These are phyloP conservation scores for Mallotus villosus DNA, from an alignment of 2,797 vertebrate genomes.

Conservation along the genomic window DNA sequence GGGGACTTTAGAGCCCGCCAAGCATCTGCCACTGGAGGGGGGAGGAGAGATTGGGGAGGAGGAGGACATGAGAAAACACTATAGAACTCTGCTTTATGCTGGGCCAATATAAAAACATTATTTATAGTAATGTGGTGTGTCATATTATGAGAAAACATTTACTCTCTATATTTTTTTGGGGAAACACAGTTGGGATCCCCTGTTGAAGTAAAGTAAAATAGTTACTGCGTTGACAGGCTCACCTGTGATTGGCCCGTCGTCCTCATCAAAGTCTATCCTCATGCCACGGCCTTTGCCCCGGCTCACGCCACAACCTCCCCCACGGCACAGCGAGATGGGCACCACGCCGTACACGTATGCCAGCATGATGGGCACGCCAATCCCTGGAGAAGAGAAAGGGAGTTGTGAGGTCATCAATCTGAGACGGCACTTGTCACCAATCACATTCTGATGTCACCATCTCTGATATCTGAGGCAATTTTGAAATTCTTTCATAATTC, in stretches of 20 bases:
- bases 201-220: no score
- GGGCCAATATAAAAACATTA: no score
- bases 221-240: conserved; percentile 22
- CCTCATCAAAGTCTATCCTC: conserved; percentile 96
- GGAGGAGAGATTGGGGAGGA: no score
- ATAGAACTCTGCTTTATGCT: no score
- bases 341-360: conserved; percentile 97
- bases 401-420: background rate
- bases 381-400: no score
- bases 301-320: conserved; percentile 95
- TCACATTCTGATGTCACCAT: background rate
- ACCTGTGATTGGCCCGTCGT: conserved; percentile 98
- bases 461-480: background rate
- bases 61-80: no score
- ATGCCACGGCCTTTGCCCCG: conserved; percentile 93
- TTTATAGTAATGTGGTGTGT: no score
- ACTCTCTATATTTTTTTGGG: no score
- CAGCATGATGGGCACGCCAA: conserved; percentile 92
- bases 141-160: no score
- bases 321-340: conserved; percentile 95
- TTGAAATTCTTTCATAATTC: background rate
- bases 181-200: no score
- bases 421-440: background rate
- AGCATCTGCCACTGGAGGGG: conserved; percentile 80
- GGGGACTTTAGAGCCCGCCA: conserved; percentile 97